Conservation (phyloP, 1,140 invertebrate genomes). For the Helicoverpa armigera region DNA sequence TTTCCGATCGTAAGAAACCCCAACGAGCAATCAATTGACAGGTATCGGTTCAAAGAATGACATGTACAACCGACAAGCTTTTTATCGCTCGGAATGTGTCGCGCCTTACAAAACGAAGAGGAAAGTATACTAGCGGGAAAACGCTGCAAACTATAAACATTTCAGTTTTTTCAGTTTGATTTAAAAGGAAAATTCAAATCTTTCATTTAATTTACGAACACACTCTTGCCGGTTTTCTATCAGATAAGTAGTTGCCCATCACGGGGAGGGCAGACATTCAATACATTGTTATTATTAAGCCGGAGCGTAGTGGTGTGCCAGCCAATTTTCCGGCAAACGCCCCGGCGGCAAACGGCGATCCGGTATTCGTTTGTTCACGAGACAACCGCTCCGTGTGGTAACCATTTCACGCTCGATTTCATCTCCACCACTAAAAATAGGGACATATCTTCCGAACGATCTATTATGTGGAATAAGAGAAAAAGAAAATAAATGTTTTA, state of each 20-base stretch:
- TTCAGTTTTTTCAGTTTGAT: too few relatives aligned
- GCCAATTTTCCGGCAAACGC: slow-evolving; percentile 83
- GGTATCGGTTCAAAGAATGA: too few relatives aligned
- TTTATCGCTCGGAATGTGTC: too few relatives aligned
- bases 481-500: slow-evolving; percentile 50
- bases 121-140: too few relatives aligned
- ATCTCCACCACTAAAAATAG: slow-evolving; percentile 72
- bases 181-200: neutral
- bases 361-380: slow-evolving; percentile 81
- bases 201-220: neutral
- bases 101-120: too few relatives aligned
- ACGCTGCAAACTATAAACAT: too few relatives aligned
- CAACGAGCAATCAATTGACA: too few relatives aligned
- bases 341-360: slow-evolving; percentile 64
- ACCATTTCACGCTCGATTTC: slow-evolving; percentile 85
- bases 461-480: slow-evolving; percentile 50
- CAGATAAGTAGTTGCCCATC: slow-evolving; percentile 37
- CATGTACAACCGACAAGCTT: too few relatives aligned
- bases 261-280: slow-evolving; percentile 45
- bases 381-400: slow-evolving; percentile 80
- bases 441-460: slow-evolving; percentile 64
- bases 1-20: too few relatives aligned
- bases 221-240: slow-evolving; percentile 1
- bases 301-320: slow-evolving; percentile 58
- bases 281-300: slow-evolving; percentile 55